Evolutionary conservation across 1,140 invertebrate genomes (phyloP), one percentile per base, ranked within the genome.

Genomic region (Microplitis demolitor): DNA sequence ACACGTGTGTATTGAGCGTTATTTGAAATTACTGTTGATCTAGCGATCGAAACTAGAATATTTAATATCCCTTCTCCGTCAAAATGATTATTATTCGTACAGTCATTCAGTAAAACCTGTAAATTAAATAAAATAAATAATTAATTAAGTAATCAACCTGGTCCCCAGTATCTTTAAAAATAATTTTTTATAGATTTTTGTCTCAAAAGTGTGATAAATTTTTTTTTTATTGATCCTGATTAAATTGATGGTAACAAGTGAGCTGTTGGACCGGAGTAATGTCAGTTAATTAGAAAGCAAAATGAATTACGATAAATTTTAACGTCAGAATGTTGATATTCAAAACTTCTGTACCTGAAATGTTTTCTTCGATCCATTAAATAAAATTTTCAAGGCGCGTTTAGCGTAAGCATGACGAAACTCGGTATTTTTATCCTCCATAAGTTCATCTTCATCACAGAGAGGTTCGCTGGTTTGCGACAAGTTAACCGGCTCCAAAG

Each of bases 1-100:
- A 87, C 83, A 66, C 85, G 74, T 4, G 86, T 87, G 60, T 87
- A 87, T 63, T 87, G 86, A 51, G 85, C 84, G 73, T 87, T 87
- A 73, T 86, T 87, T 11, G 83, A 85, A 78, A 87, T 87, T 3
- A 87, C 82, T 74, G 84, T 83, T 34, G 84, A 84, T 34, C 85
- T 82, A 34, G 84, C 83, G 61, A 86, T 87, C 0, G 81, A 84
- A 72, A 87, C 85, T 71, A 87, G 81, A 78, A 83, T 87, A 63
- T 87, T 85, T 63, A 87, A 77, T 4, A 86, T 80, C 58, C 86
- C 86, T 77, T 85, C 84, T 0, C 84, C 84, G 4, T 84, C 81
- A 53, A 87, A 75, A 73, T 82, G 75, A 67, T 77, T 72, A 76
- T 87, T 87, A 3, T 84, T 85, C 1, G 79, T 74, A 68, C 85